Evolutionary conservation across 2,113 vertebrate species (phyloP).

Genomic region (Puffinus mauretanicus): DNA sequence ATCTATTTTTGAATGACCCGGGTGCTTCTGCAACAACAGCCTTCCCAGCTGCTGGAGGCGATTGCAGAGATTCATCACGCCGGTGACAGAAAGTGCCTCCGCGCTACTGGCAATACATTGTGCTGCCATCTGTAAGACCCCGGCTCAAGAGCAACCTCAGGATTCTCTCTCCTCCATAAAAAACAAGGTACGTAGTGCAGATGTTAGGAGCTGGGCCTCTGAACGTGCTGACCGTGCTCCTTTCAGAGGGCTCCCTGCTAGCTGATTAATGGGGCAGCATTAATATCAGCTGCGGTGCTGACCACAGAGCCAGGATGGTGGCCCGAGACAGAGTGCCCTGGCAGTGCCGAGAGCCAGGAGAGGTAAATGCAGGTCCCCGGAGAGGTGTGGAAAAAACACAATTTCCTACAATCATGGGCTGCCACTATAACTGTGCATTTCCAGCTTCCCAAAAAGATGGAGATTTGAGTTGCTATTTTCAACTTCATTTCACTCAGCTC

Average conservation of each 20-base stretch:
- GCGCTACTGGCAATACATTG: neutral
- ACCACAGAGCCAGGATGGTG: neutral
- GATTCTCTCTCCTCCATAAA: neutral
- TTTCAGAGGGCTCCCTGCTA: neutral
- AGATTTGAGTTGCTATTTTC: neutral
- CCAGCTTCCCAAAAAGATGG: neutral
- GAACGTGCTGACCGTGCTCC: neutral
- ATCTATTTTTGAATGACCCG: slow-evolving; percentile 31
- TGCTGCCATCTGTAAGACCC: slow-evolving; percentile 25
- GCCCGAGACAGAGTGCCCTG: neutral
- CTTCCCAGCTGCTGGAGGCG: slow-evolving; percentile 10
- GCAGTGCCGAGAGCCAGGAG: neutral
- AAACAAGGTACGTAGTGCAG: neutral
- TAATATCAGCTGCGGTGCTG: neutral
- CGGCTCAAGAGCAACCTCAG: neutral
- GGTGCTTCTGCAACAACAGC: slow-evolving; percentile 40
- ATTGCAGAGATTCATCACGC: neutral
- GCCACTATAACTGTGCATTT: neutral
- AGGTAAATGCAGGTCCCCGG: neutral
- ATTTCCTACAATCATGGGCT: neutral
- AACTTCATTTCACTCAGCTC: neutral
- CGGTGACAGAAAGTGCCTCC: neutral
- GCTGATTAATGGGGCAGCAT: slow-evolving; percentile 9
- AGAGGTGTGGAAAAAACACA: neutral
- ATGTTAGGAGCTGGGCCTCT: neutral